Percentiles rank a stretch among this genome's conserved stretches.
Evolutionary conservation across 2,797 vertebrate genomes (phyloP).

Genomic region (Sternarchorhynchus goeldii): DNA sequence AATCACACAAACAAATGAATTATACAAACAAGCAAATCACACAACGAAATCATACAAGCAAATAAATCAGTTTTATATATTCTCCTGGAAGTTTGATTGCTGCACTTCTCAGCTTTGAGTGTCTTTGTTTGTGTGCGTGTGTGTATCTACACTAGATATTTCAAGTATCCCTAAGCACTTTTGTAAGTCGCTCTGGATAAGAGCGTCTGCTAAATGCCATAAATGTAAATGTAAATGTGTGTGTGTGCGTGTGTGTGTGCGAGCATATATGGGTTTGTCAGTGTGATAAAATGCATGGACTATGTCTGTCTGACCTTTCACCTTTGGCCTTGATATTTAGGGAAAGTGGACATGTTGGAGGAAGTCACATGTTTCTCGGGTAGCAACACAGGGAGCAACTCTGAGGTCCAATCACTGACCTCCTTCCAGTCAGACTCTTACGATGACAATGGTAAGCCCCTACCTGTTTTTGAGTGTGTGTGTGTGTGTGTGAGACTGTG

Average conservation of each 20-base stretch:
- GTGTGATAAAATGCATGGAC: background rate
- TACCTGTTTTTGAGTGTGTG: background rate
- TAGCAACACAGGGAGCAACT: conserved; percentile 94
- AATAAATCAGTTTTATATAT: background rate
- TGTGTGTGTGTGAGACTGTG: conserved; percentile 8
- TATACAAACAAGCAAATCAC: no score
- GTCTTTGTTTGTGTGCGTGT: background rate
- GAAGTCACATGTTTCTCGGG: conserved; percentile 92
- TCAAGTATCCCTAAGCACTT: no score
- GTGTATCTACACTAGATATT: no score
- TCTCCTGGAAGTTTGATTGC: background rate
- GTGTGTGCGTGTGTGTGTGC: background rate
- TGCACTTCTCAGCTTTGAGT: background rate
- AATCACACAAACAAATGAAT: no score
- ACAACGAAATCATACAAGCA: background rate
- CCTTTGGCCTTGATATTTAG: conserved; percentile 65
- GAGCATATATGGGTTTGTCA: conserved; percentile 10
- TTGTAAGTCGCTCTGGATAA: no score
- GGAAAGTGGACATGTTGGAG: conserved; percentile 88
- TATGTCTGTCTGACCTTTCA: conserved; percentile 14
- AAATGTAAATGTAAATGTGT: background rate
- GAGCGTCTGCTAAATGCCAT: background rate
- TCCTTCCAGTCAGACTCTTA: conserved; percentile 97
- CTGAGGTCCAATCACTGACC: conserved; percentile 93
- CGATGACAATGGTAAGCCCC: conserved; percentile 92